Evolutionary conservation across 1,140 invertebrate genomes (phyloP), one percentile per base, ranked within the genome.

Genomic region (Meloidogyne floridensis): DNA sequence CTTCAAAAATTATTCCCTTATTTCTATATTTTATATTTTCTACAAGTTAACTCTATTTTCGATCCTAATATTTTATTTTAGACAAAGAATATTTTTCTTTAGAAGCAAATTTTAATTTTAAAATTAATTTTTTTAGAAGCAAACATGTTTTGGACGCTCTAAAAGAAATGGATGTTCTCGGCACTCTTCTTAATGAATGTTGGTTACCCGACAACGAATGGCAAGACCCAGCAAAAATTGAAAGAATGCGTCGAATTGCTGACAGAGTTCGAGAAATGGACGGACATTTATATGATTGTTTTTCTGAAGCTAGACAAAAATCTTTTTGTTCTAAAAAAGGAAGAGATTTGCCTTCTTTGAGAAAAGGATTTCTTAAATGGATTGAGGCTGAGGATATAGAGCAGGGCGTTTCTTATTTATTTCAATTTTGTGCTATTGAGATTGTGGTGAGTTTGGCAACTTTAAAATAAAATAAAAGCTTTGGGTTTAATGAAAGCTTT

Each of bases 231-330:
- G 13, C 69, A 18, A 82, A 82, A 72, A 54, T 74, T 54, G 81
- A 82, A 51, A 54, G 81, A 53, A 71, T 82, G 74, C 80, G 81
- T n/a, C 51, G 77, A 15, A 82, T 82, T 75, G 74, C 75, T 18
- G 18, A 18, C 3, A 43, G 80, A 32, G 72, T 76, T 43, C 73
- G 53, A 20, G 47, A 75, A 53, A 81, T 81, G 80, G 80, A 81
- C 8, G 53, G 72, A 59, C 65, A 59, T 53, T 11, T 42, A 7
- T 81, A 81, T 32, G 80, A 81, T 42, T 43, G 72, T 42, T 81
- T 81, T 75, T 51, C 80, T 8, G 72, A 51, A 43, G 80, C 80
- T 9, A 69, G 80, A n/a, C 71, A 59, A 71, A 77, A 13, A 15
- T 81, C 80, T 8, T 81, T 81, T 75, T 76, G 73, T 53, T 51